Conservation (phyloP, 2,113 vertebrate genomes). For the Engystomops pustulosus region DNA sequence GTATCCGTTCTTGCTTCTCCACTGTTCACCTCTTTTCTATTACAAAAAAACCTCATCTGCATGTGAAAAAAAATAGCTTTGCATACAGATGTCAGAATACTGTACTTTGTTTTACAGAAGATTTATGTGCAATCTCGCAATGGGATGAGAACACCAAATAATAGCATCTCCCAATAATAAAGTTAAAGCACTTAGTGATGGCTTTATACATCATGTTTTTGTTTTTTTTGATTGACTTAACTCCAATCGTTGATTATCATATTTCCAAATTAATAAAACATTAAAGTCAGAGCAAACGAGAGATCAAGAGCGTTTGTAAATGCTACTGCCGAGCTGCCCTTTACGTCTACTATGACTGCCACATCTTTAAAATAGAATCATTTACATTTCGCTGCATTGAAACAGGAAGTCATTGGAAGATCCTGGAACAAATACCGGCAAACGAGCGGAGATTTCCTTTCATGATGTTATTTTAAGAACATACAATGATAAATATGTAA, state of each 20-base stretch:
- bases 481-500: background rate
- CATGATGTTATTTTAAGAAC: background rate
- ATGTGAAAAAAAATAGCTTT: constrained; percentile 59
- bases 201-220: background rate
- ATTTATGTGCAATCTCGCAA: constrained; percentile 7
- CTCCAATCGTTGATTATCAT: constrained; percentile 52
- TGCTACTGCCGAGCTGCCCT: constrained; percentile 56
- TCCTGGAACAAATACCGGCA: background rate
- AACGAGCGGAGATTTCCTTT: background rate
- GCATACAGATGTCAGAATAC: constrained; percentile 52
- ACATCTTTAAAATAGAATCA: constrained; percentile 34
- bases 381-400: constrained; percentile 36
- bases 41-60: constrained; percentile 46
- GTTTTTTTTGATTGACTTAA: constrained; percentile 41
- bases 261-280: constrained; percentile 58
- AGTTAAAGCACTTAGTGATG: background rate
- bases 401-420: constrained; percentile 12
- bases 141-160: background rate
- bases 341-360: constrained; percentile 40
- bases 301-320: constrained; percentile 55
- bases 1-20: constrained; percentile 28
- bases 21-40: constrained; percentile 43
- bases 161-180: background rate
- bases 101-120: constrained; percentile 25
- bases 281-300: constrained; percentile 48